Evolutionary conservation across 2,113 vertebrate species (phyloP).

Genomic region (Ramphastos sulfuratus): DNA sequence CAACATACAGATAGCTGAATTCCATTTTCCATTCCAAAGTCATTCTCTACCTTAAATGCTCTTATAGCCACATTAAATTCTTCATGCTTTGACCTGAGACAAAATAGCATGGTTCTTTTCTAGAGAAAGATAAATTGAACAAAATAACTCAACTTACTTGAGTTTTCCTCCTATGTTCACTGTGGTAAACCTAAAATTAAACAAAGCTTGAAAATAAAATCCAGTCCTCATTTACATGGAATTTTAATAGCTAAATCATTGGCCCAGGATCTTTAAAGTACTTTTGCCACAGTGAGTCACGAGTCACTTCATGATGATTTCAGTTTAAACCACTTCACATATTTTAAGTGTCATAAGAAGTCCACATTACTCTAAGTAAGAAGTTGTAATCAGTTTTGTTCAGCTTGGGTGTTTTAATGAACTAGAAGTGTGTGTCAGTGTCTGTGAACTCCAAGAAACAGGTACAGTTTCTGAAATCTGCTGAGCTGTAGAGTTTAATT

Average conservation of each 20-base stretch:
- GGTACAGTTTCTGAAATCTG: not conserved
- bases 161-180: not conserved
- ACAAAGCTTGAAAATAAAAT: not conserved
- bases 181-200: not conserved
- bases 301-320: not conserved
- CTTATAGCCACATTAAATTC: not conserved
- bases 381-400: not conserved
- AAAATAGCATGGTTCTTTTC: not conserved
- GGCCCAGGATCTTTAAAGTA: not conserved
- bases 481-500: not conserved
- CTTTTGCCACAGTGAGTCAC: not conserved
- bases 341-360: not conserved
- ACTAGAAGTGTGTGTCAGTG: not conserved
- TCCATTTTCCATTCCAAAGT: constrained; percentile 50
- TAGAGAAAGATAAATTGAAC: not conserved
- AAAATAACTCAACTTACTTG: not conserved
- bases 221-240: not conserved
- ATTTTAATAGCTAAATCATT: not conserved
- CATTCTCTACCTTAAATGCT: constrained; percentile 14
- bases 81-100: not conserved
- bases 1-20: not conserved
- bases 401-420: not conserved
- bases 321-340: not conserved
- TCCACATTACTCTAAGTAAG: not conserved
- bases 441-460: not conserved